These are phyloP conservation scores for Puffinus mauretanicus DNA, from an alignment of 2,113 vertebrate genomes.

Conservation along the genomic window DNA sequence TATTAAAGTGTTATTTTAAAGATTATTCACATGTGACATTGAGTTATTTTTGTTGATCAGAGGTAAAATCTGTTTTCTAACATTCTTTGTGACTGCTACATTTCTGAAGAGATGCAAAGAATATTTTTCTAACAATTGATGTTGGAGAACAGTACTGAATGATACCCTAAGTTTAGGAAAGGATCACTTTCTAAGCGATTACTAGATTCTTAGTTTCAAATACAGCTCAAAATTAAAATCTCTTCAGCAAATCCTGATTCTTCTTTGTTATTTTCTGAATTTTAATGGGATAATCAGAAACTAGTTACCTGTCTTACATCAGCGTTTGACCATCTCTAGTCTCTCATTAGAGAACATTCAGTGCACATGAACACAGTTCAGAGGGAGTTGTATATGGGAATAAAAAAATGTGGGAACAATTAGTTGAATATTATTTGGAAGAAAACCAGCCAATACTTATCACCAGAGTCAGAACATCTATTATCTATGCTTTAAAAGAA, in stretches of 20 bases:
- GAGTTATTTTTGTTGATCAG: not conserved
- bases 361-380: not conserved
- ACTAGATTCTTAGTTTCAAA: not conserved
- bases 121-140: not conserved
- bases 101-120: not conserved
- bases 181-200: not conserved
- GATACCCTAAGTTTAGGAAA: not conserved
- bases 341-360: not conserved
- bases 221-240: not conserved
- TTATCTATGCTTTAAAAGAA: not conserved
- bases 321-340: not conserved
- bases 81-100: not conserved
- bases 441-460: not conserved
- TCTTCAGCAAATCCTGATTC: not conserved
- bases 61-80: not conserved
- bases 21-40: not conserved
- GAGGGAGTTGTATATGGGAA: not conserved
- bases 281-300: not conserved
- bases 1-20: conserved; percentile 1
- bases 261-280: not conserved
- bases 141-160: not conserved
- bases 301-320: not conserved
- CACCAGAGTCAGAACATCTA: not conserved
- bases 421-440: not conserved
- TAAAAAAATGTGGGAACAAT: not conserved